phyloP scores from a whole-genome alignment of 1,140 invertebrate genomes.

The Solenopsis fugax region DNA sequence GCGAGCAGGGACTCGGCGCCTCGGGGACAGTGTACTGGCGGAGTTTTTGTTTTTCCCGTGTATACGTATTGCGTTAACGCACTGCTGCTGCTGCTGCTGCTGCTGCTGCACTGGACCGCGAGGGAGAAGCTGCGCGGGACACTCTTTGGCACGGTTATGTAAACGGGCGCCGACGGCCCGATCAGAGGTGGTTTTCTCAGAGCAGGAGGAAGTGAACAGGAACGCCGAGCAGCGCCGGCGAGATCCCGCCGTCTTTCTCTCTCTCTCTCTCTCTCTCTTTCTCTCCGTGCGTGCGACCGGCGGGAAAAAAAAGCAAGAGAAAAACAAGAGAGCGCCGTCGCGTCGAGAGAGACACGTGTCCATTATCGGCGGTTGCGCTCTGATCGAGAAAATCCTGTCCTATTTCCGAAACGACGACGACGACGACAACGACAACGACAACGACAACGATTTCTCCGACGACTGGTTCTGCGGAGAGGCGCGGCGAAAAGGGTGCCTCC shows the following conservation, averaged over 20 bases:
- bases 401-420: too few relatives aligned
- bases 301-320: background rate
- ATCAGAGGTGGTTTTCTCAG: conserved; percentile 55
- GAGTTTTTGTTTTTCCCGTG: background rate
- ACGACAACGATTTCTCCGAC: conserved; percentile 26
- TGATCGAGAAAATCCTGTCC: conserved; percentile 15
- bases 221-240: conserved; percentile 38
- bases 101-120: background rate
- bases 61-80: background rate
- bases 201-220: conserved; percentile 56
- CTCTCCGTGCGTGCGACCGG: background rate
- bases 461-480: background rate
- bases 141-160: conserved; percentile 64
- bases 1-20: background rate
- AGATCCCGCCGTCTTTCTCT: background rate
- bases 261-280: too few relatives aligned
- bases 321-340: background rate
- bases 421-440: too few relatives aligned
- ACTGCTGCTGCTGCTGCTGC: background rate
- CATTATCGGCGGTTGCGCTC: conserved; percentile 22
- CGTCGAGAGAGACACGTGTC: background rate
- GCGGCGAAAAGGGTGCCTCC: background rate
- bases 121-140: background rate
- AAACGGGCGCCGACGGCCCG: conserved; percentile 32
- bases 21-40: background rate